A percentile compares a stretch with the other conserved stretches of the same genome.
Evolutionary conservation across 2,797 vertebrate species (phyloP).

Genomic region (Sebastes dallii): DNA sequence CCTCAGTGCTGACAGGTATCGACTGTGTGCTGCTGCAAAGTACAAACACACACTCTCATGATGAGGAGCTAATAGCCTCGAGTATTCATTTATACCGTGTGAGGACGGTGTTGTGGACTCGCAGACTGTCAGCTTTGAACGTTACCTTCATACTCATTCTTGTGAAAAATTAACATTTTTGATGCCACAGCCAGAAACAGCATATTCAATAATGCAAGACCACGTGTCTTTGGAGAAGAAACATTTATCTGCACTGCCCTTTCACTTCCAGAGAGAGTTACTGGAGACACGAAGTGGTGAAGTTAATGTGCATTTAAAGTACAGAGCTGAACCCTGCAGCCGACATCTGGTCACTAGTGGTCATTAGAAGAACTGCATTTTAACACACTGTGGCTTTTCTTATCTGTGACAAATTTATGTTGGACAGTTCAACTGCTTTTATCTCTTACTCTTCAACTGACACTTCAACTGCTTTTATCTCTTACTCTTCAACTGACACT

Average conservation of each 20-base stretch:
- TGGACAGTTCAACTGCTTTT: neutral
- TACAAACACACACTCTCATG: neutral
- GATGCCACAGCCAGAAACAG: neutral
- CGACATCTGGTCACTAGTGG: neutral
- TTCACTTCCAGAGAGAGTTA: neutral
- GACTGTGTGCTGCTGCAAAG: neutral
- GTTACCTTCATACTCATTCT: neutral
- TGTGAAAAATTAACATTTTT: neutral
- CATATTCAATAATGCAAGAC: neutral
- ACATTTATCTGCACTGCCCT: neutral
- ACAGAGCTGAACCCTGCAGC: neutral
- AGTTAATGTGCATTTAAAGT: neutral
- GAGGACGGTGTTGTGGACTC: neutral
- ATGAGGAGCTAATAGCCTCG: neutral
- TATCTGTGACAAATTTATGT: too few relatives aligned
- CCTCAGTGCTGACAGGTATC: slow-evolving; percentile 55
- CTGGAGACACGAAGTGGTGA: neutral
- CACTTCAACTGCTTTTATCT: neutral
- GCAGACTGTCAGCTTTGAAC: neutral
- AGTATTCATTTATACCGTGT: neutral
- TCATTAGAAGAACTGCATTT: neutral
- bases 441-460: neutral
- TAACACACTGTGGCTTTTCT: neutral
- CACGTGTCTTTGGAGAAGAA: neutral
- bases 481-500: neutral